Conservation (phyloP, 2,888 invertebrate genomes). For the Dryococelus australis region DNA sequence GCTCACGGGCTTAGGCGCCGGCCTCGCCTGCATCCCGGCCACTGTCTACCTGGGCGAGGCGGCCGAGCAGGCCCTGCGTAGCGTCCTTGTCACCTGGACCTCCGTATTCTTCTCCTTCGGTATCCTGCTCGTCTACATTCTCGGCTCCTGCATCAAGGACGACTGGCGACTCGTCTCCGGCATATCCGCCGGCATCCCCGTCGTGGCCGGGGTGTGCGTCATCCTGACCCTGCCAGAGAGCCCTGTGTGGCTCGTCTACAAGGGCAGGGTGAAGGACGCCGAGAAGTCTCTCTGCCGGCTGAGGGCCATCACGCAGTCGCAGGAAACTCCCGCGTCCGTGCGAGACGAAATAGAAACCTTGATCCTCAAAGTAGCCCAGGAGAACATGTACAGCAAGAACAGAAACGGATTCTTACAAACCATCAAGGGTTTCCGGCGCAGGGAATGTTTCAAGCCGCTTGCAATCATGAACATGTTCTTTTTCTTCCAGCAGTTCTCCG, state of each 20-base stretch:
- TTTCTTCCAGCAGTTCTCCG: slow-evolving; percentile 67
- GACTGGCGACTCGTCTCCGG: slow-evolving; percentile 44
- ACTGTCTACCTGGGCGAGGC: slow-evolving; percentile 66
- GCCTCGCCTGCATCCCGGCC: slow-evolving; percentile 63
- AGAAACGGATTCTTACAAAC: neutral
- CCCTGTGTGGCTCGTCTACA: slow-evolving; percentile 63
- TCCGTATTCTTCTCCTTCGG: slow-evolving; percentile 63
- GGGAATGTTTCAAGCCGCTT: slow-evolving; percentile 58
- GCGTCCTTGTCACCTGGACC: slow-evolving; percentile 65
- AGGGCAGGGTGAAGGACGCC: slow-evolving; percentile 61
- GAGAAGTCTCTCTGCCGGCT: slow-evolving; percentile 57
- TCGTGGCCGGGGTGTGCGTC: slow-evolving; percentile 47
- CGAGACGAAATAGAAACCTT: neutral
- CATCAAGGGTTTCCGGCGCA: neutral
- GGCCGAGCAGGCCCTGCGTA: slow-evolving; percentile 58
- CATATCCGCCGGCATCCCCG: slow-evolving; percentile 34
- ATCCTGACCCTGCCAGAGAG: slow-evolving; percentile 62
- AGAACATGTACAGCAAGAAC: neutral
- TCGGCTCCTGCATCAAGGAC: slow-evolving; percentile 61
- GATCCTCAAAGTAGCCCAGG: neutral
- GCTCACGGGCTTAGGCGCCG: slow-evolving; percentile 62
- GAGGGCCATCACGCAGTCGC: slow-evolving; percentile 51
- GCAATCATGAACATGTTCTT: slow-evolving; percentile 61
- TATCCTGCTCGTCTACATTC: slow-evolving; percentile 62
- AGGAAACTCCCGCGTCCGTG: neutral